Evolutionary conservation across 2,113 vertebrate species (phyloP), one percentile per base, ranked within the genome.

Genomic region (Macquaria ambigua): DNA sequence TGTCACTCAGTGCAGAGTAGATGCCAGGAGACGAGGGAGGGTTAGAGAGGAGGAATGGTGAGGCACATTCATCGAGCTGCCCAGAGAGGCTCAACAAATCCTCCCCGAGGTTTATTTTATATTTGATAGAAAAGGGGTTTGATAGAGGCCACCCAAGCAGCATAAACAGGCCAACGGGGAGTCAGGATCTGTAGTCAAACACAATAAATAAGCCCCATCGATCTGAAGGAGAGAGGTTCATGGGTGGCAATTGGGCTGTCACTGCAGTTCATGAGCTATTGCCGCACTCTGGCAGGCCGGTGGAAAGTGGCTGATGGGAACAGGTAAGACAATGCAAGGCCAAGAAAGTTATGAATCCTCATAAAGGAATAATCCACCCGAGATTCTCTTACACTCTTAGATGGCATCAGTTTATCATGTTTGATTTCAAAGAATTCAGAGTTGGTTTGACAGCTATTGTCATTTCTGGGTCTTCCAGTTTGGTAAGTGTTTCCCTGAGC

Each of bases 131-230:
- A 52, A 74, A 69, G 58, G 8, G 14, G 64, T 79, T 85, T 81
- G 74, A 79, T 66, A 56, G 81, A 77, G 39, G 74, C 89, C 79
- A 77, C 62, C 63, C 12, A 5, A 52, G 82, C 69, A 7, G 59
- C 74, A 48, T 62, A 58, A 79, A 81, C 48, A 77, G 62, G 70
- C 66, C 20, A 18, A 39, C 7, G 9, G 83, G 62, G 64, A 85
- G 66, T 68, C 20, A 37, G 52, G 43, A 74, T 72, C 31, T 62
- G 76, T 37, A 12, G 61, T 79, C 77, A 76, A 69, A 89, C 78
- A 82, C 75, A 72, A 86, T 89, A 89, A 91, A 90, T 77, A 86
- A 88, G 58, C 41, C 18, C 15, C 66, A 90, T 90, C 64, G 74
- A 85, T 90, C 69, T 25, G 4, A 7, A 37, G 53, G 50, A 70